These are phyloP conservation scores for Pyrgilauda ruficollis DNA, from an alignment of 2,113 vertebrate species.

Conservation along the genomic window DNA sequence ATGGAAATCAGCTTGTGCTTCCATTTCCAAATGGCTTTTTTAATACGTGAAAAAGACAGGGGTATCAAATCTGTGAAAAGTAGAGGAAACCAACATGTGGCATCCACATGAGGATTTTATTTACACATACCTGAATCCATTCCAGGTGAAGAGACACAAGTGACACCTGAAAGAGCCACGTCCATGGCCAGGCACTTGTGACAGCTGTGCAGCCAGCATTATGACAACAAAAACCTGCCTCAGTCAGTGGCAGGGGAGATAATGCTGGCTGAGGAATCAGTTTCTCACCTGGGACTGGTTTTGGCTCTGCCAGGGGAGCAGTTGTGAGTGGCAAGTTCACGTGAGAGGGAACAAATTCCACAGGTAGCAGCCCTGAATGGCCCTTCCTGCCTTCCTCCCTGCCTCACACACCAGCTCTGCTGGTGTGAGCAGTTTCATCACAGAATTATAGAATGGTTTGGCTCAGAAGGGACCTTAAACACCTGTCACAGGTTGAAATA, in stretches of 20 bases:
- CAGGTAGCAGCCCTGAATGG: not conserved
- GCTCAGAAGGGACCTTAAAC: not conserved
- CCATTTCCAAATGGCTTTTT: not conserved
- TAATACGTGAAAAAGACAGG: not conserved
- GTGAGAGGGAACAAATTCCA: not conserved
- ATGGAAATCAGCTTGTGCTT: not conserved
- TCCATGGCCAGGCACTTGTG: not conserved
- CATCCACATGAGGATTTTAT: not conserved
- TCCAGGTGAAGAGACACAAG: not conserved
- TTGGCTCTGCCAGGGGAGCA: not conserved
- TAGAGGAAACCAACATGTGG: not conserved
- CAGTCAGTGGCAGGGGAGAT: not conserved
- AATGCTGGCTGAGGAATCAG: not conserved
- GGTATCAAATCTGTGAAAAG: not conserved
- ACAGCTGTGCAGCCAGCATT: not conserved
- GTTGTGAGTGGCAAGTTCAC: not conserved
- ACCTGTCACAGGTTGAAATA: too few species aligned
- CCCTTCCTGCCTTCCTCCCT: not conserved
- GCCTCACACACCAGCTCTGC: not conserved
- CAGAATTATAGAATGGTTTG: not conserved
- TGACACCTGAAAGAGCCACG: not conserved
- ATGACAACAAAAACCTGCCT: not conserved
- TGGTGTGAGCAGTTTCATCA: not conserved
- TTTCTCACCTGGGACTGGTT: not conserved
- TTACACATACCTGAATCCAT: not conserved